Conservation (phyloP, 1,140 invertebrate genomes). For the Drosophila simulans region DNA sequence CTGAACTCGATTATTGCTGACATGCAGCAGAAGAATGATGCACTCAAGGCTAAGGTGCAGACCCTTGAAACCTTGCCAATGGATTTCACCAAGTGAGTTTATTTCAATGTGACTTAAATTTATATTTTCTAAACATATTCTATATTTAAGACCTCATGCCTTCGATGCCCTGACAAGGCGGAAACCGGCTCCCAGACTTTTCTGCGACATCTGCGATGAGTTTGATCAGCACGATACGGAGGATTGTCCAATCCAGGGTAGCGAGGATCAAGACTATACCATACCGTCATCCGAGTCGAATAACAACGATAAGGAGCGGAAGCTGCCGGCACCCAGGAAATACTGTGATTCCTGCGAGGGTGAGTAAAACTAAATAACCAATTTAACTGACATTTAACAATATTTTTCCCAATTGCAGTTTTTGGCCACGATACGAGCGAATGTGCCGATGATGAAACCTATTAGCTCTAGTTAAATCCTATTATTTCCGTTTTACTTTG, state of each 20-base stretch:
- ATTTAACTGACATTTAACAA: not conserved
- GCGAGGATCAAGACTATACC: conserved; percentile 86
- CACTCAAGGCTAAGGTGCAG: conserved; percentile 91
- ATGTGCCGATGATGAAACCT: conserved; percentile 93
- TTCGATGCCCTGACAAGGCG: conserved; percentile 72
- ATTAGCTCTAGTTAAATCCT: conserved; percentile 85
- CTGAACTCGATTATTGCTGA: conserved; percentile 98
- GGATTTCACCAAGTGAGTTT: conserved; percentile 69
- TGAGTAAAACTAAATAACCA: conserved; percentile 68
- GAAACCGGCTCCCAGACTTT: conserved; percentile 90
- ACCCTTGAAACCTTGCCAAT: conserved; percentile 90
- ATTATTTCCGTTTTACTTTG: conserved; percentile 15
- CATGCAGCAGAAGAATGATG: conserved; percentile 96
- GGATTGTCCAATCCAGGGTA: conserved; percentile 95
- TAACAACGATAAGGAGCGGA: conserved; percentile 84
- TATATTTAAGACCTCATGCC: conserved; percentile 57
- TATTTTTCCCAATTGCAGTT: conserved; percentile 85
- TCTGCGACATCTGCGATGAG: conserved; percentile 98
- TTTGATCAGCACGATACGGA: conserved; percentile 99
- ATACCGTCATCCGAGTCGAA: conserved; percentile 78
- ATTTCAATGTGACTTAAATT: not conserved
- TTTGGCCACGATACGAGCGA: conserved; percentile 92
- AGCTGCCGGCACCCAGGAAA: conserved; percentile 87
- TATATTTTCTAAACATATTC: not conserved
- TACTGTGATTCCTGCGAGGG: conserved; percentile 98